phyloP scores from a whole-genome alignment of 2,888 invertebrate species.

The Heterodera filipjevi region DNA sequence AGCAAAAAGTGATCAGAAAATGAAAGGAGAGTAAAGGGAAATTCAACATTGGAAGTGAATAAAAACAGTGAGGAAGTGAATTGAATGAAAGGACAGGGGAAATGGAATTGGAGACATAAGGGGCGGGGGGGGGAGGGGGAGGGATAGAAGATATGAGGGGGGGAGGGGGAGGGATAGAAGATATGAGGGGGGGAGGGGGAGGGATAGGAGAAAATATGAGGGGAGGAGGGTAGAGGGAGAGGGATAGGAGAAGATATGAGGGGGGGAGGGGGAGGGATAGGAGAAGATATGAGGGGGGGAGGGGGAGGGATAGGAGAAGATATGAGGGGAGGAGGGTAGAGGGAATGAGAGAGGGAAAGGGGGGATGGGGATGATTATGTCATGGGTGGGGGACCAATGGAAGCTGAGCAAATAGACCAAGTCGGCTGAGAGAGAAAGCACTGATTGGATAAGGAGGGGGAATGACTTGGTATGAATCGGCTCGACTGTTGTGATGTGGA shows the following conservation, averaged over 20 bases:
- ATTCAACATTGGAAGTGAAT: neutral
- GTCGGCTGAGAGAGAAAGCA: neutral
- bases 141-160: neutral
- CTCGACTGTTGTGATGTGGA: too few species aligned
- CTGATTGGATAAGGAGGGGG: neutral
- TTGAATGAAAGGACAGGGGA: neutral
- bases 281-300: neutral
- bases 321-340: neutral
- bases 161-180: neutral
- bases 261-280: too few species aligned
- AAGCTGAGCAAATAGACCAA: conserved; percentile 7
- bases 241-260: neutral
- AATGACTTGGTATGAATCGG: neutral
- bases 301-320: neutral
- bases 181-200: too few species aligned
- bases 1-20: neutral
- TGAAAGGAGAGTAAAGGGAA: neutral
- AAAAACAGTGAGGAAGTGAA: neutral
- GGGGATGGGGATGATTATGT: neutral
- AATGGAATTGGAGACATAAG: neutral
- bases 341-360: too few species aligned
- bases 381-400: neutral
- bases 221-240: neutral
- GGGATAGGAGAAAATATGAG: neutral
- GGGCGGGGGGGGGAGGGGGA: neutral